Evolutionary conservation across 2,113 vertebrate genomes (phyloP).

Genomic region (Zosterops lateralis): DNA sequence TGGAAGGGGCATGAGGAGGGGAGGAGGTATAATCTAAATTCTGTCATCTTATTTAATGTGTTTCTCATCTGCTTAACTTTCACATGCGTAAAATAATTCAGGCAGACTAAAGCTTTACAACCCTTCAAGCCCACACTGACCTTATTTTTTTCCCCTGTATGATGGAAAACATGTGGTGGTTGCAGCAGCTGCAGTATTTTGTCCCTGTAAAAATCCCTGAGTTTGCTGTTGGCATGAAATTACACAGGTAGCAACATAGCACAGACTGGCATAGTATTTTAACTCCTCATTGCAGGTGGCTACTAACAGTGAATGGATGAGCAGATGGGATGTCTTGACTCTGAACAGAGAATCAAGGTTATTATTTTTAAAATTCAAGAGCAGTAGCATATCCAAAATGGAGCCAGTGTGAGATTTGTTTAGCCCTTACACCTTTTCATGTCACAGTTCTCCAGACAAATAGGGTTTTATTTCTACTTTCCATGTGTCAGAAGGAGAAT

Average conservation of each 20-base stretch:
- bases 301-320: neutral
- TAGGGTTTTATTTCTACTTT: neutral
- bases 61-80: conserved; percentile 77
- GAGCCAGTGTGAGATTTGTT: neutral
- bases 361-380: neutral
- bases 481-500: neutral
- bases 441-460: neutral
- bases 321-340: neutral
- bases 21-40: conserved; percentile 67
- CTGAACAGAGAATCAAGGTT: neutral
- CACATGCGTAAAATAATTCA: conserved; percentile 75
- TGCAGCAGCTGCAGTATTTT: conserved; percentile 46
- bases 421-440: neutral
- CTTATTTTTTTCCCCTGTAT: conserved; percentile 42
- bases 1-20: neutral
- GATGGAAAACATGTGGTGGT: conserved; percentile 56
- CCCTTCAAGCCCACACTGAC: conserved; percentile 60
- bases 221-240: neutral
- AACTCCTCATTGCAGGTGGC: neutral
- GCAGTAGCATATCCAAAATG: neutral
- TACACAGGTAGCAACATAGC: neutral
- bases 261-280: neutral
- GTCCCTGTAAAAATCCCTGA: conserved; percentile 13
- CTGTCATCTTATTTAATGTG: conserved; percentile 73
- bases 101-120: conserved; percentile 65